phyloP scores from a whole-genome alignment of 2,797 vertebrate genomes.

The Liasis olivaceus region DNA sequence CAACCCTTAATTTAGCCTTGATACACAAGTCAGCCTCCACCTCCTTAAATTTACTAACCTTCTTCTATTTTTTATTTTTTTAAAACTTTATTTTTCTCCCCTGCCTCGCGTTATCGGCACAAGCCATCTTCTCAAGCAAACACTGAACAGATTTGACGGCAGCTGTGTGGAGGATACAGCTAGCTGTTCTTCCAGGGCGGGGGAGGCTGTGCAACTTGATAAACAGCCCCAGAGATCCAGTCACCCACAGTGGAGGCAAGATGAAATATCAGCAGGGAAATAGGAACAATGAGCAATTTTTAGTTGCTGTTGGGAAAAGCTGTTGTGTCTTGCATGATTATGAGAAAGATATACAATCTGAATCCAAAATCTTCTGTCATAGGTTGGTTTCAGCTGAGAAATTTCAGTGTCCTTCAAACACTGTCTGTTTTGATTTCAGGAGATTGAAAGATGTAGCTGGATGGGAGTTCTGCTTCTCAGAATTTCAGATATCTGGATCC shows the following conservation, averaged over 20 bases:
- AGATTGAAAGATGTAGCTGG: background rate
- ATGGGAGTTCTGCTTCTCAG: background rate
- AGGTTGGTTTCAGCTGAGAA: conserved; percentile 28
- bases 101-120: background rate
- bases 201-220: accelerated
- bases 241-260: background rate
- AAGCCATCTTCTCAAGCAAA: background rate
- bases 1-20: background rate
- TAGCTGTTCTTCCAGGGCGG: background rate
- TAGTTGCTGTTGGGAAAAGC: background rate
- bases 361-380: background rate
- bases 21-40: background rate
- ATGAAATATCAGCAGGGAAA: conserved; percentile 31
- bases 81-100: background rate
- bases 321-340: conserved; percentile 10
- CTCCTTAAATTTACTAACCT: conserved; percentile 37
- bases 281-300: background rate
- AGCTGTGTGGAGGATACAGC: background rate
- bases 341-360: background rate
- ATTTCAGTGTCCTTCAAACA: background rate
- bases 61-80: background rate
- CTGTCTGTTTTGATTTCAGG: conserved; percentile 20
- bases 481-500: background rate
- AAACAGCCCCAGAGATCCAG: background rate
- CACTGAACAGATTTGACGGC: conserved; percentile 19